Conservation (phyloP, 37 sponge, comb jelly and placozoan species). For the Spongia lamella region DNA sequence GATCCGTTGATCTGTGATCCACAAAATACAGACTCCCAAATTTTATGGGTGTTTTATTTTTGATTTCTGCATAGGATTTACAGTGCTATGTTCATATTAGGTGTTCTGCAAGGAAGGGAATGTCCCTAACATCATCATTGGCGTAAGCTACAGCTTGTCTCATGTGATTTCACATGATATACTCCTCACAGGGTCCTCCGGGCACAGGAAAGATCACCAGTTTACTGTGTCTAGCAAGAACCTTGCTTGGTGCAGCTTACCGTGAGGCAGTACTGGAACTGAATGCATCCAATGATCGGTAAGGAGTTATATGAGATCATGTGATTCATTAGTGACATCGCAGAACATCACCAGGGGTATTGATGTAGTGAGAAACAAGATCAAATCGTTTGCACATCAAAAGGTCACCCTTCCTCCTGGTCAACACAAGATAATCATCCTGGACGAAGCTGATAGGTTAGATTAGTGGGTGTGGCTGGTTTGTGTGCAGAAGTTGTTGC, state of each 20-base stretch:
- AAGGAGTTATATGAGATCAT: background rate
- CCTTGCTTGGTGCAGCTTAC: slow-evolving; percentile 82
- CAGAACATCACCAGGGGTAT: slow-evolving; percentile 71
- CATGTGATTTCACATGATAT: background rate
- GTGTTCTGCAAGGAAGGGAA: slow-evolving; percentile 96
- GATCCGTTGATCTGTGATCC: no score
- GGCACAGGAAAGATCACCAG: slow-evolving; percentile 98
- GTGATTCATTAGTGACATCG: background rate
- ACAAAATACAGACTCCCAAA: no score
- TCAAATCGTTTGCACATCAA: slow-evolving; percentile 98
- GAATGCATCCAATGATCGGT: slow-evolving; percentile 98
- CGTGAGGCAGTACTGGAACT: slow-evolving; percentile 94
- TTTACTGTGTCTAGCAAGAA: slow-evolving; percentile 92
- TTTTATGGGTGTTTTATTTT: no score
- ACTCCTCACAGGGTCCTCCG: slow-evolving; percentile 85
- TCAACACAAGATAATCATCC: slow-evolving; percentile 94
- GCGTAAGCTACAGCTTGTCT: slow-evolving; percentile 45
- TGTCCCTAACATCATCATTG: slow-evolving; percentile 95
- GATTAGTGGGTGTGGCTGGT: background rate
- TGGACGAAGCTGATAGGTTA: slow-evolving; percentile 99
- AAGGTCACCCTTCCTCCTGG: slow-evolving; percentile 92
- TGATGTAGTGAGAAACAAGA: slow-evolving; percentile 95
- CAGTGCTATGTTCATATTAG: no score
- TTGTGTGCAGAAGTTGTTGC: background rate
- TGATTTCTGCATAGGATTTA: no score